These are phyloP conservation scores for Ptilonorhynchus violaceus DNA, from an alignment of 2,113 vertebrate genomes.

Conservation along the genomic window DNA sequence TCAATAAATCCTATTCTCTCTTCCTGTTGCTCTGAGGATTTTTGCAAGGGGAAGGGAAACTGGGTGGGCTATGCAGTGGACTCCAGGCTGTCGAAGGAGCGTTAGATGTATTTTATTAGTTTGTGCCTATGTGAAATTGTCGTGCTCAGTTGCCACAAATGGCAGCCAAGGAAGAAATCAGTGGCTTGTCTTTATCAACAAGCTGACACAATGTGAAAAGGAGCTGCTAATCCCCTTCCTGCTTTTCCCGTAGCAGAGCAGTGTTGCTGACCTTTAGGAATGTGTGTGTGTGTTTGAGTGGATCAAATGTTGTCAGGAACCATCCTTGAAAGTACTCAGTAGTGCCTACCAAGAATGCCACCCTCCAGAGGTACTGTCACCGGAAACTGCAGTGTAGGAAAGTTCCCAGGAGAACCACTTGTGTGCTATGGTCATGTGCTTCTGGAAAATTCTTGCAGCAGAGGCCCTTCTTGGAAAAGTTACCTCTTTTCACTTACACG, in stretches of 20 bases:
- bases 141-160: not conserved
- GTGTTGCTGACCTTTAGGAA: not conserved
- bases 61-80: not conserved
- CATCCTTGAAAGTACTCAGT: not conserved
- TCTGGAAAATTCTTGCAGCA: not conserved
- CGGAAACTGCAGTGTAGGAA: not conserved
- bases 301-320: not conserved
- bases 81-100: not conserved
- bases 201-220: not conserved
- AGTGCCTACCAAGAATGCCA: not conserved
- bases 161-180: not conserved
- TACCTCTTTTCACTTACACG: not conserved
- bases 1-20: constrained; percentile 46
- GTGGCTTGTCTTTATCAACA: not conserved
- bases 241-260: not conserved
- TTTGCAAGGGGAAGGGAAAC: constrained; percentile 2
- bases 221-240: not conserved
- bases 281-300: not conserved
- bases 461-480: not conserved
- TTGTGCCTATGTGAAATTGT: not conserved
- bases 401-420: not conserved
- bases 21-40: constrained; percentile 46
- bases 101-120: not conserved
- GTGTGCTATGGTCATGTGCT: not conserved
- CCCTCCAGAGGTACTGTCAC: not conserved